phyloP scores from a whole-genome alignment of 92 coral and sea anemone genomes.

The Actinostola sp. region DNA sequence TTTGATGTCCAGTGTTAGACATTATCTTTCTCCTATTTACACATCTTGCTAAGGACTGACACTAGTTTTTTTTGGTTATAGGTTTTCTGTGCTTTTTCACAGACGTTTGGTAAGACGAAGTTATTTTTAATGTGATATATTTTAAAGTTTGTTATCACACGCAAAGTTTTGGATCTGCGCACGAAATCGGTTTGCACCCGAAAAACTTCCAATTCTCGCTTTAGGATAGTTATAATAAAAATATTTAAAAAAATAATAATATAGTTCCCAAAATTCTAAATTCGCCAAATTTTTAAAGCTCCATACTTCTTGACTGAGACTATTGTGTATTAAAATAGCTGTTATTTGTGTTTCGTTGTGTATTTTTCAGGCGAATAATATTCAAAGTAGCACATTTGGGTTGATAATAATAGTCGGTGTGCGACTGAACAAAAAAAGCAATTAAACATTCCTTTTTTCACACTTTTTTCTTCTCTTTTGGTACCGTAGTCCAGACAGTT shows the following conservation, averaged over 20 bases:
- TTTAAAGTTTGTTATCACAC: neutral
- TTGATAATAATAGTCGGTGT: neutral
- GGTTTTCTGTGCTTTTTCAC: constrained; percentile 13
- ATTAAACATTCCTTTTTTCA: too few species aligned
- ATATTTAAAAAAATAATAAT: too few species aligned
- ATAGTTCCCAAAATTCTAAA: too few species aligned
- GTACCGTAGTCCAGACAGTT: too few species aligned
- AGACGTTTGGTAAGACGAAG: constrained; percentile 10
- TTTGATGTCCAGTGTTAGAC: neutral
- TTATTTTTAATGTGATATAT: neutral
- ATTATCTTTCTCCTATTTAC: constrained; percentile 11
- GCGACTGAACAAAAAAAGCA: too few species aligned
- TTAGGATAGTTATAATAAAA: too few species aligned
- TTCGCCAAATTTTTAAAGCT: too few species aligned
- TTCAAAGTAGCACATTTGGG: neutral
- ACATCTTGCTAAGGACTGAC: constrained; percentile 1
- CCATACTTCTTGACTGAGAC: neutral
- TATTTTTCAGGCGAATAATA: neutral
- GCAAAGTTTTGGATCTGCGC: neutral
- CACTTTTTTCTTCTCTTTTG: too few species aligned
- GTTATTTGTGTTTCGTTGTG: neutral
- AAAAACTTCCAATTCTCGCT: too few species aligned
- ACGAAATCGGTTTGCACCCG: too few species aligned
- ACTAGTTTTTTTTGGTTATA: constrained; percentile 6
- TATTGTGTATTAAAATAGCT: neutral